Evolutionary conservation across 2,888 invertebrate species (phyloP), one percentile per base, ranked within the genome.

Genomic region (Melinaea menophilus): DNA sequence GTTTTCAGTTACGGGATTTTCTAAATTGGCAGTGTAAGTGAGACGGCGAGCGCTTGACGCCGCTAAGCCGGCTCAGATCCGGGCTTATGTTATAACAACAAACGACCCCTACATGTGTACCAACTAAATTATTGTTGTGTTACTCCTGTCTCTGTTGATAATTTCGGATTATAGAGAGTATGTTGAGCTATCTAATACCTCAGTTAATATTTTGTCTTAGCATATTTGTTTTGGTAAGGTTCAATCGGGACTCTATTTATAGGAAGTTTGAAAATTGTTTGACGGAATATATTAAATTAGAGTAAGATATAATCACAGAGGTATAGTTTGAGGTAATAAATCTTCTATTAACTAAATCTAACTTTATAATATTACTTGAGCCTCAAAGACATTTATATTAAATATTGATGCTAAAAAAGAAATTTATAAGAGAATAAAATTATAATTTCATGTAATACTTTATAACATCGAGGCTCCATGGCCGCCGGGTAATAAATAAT

Each of bases 11-110:
- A 69, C 64, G 61, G 66, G 71, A 68, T 72, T 69, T 69, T 71
- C 72, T 65, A 70, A 74, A 71, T 71, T 67, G 71, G 70, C 70
- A 69, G 69, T 65, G 65, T 71, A 67, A 69, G 71, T 69, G 65
- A 70, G 70, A 68, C 67, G 63, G 67, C 65, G 63, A 60, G 63
- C 51, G 68, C 68, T 72, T 67, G 71, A 66, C 68, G 68, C 62
- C 63, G 57, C 63, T 73, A 72, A 73, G 68, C 71, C 68, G 69
- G 72, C 66, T 71, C 69, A 69, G 69, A 69, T 72, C 62, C 63
- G 58, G 58, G 69, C 69, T 71, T 69, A 69, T 67, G 71, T 70
- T 65, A 69, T 62, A 69, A 69, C 69, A 71, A 68, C 64, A 69
- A 64, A 68, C 68, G 57, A 55, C 56, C 62, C 58, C 64, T 61